Evolutionary conservation across 2,797 vertebrate genomes (phyloP).

Genomic region (Sebastes steindachneri): DNA sequence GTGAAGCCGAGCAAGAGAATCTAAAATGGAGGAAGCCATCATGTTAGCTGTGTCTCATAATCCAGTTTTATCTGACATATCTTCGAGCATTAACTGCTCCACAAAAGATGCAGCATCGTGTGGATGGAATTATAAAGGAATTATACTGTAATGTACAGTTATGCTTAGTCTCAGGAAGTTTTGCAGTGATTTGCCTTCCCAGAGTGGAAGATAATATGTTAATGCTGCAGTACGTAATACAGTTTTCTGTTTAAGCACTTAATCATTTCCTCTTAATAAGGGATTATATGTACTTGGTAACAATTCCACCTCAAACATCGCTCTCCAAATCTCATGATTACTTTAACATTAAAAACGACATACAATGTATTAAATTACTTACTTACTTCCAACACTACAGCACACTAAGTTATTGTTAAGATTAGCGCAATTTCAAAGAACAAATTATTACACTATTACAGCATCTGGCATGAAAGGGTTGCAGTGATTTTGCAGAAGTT

Average conservation of each 20-base stretch:
- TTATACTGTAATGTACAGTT: not conserved
- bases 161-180: not conserved
- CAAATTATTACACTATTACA: conserved; percentile 23
- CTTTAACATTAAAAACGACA: not conserved
- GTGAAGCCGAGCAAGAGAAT: not conserved
- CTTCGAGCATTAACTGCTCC: not conserved
- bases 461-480: conserved; percentile 31
- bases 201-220: not conserved
- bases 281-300: conserved; percentile 23
- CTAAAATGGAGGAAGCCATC: not conserved
- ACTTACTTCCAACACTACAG: not conserved
- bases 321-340: conserved; percentile 2
- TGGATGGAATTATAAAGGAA: not conserved
- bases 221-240: conserved; percentile 4
- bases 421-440: conserved; percentile 30
- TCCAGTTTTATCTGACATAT: not conserved
- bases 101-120: not conserved
- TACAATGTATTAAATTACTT: not conserved
- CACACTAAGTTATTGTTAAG: conserved; percentile 4
- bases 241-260: conserved; percentile 13
- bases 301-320: conserved; percentile 8
- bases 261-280: conserved; percentile 17
- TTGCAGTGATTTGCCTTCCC: conserved; percentile 13
- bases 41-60: not conserved
- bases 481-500: conserved; percentile 43